A percentile compares a stretch with the other conserved stretches of the same genome.
Evolutionary conservation across 1,140 invertebrate species (phyloP).

Genomic region (Latrodectus geometricus): DNA sequence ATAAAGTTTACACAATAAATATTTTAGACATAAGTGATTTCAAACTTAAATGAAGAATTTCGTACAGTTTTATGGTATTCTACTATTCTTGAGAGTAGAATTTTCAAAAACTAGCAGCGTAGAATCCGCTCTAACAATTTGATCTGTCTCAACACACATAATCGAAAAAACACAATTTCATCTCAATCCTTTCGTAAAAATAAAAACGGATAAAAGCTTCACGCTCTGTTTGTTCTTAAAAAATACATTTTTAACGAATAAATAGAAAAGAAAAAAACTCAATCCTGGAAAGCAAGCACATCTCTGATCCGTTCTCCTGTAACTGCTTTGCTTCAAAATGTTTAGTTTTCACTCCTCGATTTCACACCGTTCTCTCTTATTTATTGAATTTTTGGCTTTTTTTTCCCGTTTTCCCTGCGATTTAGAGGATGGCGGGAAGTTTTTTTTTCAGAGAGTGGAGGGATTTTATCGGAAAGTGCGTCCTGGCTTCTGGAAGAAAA

Average conservation of each 20-base stretch:
- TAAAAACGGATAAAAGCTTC: neutral
- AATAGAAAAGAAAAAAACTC: neutral
- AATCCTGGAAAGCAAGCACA: neutral
- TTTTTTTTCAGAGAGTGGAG: neutral
- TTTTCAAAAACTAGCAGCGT: no score
- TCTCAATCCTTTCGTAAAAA: neutral
- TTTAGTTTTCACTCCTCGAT: conserved; percentile 1
- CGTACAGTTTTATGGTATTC: no score
- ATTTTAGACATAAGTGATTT: no score
- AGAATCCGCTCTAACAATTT: neutral
- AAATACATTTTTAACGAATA: neutral
- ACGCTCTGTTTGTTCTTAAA: neutral
- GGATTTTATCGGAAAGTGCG: neutral
- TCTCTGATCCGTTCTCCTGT: neutral
- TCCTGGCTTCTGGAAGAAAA: neutral
- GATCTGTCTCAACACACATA: neutral
- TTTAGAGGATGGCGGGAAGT: neutral
- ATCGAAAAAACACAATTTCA: neutral
- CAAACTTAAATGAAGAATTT: no score
- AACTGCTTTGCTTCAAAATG: neutral
- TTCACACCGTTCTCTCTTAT: neutral
- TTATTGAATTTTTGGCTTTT: neutral
- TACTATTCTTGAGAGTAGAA: no score
- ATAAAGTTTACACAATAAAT: no score
- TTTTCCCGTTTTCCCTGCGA: neutral